phyloP scores from a whole-genome alignment of 37 sponge, comb jelly and placozoan genomes.

The Dysidea cf. avara region DNA sequence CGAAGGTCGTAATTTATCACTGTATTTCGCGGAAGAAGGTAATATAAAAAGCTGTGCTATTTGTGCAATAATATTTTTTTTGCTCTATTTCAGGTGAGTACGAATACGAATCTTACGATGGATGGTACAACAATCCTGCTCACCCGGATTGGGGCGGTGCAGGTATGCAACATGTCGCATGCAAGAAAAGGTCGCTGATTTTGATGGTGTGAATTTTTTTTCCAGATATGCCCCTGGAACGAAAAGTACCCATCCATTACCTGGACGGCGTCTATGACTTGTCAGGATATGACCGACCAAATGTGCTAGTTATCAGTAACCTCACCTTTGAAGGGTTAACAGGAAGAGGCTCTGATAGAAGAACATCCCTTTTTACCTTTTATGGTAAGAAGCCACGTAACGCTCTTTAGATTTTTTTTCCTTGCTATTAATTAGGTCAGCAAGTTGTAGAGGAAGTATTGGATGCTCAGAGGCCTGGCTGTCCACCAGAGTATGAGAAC shows the following conservation, averaged over 20 bases:
- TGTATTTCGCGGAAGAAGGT: too few relatives aligned
- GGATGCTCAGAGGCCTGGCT: slow-evolving; percentile 86
- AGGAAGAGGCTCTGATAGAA: slow-evolving; percentile 44
- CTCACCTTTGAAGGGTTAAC: slow-evolving; percentile 77
- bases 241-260: slow-evolving; percentile 72
- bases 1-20: too few relatives aligned
- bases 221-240: slow-evolving; percentile 77
- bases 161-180: slow-evolving; percentile 51
- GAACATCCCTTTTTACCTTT: slow-evolving; percentile 84
- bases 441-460: slow-evolving; percentile 94
- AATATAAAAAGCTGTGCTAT: too few relatives aligned
- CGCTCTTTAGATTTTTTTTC: background rate
- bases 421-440: slow-evolving; percentile 63
- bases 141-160: slow-evolving; percentile 92
- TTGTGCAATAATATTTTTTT: too few relatives aligned
- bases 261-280: slow-evolving; percentile 79
- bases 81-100: slow-evolving; percentile 51
- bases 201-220: background rate
- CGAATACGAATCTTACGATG: slow-evolving; percentile 85
- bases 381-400: slow-evolving; percentile 62
- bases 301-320: slow-evolving; percentile 68
- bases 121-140: slow-evolving; percentile 96
- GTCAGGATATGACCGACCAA: slow-evolving; percentile 59
- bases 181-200: background rate
- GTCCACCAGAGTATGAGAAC: slow-evolving; percentile 91